Base-by-base conservation (phyloP, 2,888 invertebrate species). In the Dyspetes luteomarginatus region DNA sequence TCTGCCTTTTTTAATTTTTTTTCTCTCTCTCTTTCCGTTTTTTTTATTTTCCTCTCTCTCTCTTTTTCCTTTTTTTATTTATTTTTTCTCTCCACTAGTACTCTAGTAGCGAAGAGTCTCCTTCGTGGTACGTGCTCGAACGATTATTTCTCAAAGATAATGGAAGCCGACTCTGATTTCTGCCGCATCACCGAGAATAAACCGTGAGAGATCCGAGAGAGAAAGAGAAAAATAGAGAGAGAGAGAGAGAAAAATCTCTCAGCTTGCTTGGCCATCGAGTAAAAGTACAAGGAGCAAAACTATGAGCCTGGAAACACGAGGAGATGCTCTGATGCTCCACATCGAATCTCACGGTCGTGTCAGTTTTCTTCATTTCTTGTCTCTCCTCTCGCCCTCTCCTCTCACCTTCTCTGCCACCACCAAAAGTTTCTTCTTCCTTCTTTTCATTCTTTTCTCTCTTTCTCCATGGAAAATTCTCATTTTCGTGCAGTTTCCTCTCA, bases 121-220 rank as follows among this genome's bases (percentile, higher is more conserved):
- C 30, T 15, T 45, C 43, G 52, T 24, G 55, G n/a, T 82, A 60
- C 83, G 72, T 82, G 82, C 78, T 78, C 75, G 55, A 65, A 67
- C 82, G 81, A 83, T 85, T 88, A 87, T 86, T 86, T 85, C 81
- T 85, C 84, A 82, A 81, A 83, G 85, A 88, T 88, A 88, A 88
- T 88, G 83, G 85, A 88, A 87, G 82, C 84, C 87, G 88, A 86
- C 86, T 86, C 80, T 83, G 86, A 88, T 88, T 88, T 86, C 86
- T 87, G 88, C 88, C 83, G 80, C 87, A 86, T 88, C 88, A 88
- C 84, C 82, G 79, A 82, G 85, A 85, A 84, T 84, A 86, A 87
- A 80, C 82, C 82, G 81, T 75, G 72, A 76, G 80, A 81, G 62
- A 68, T 72, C 60, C 36, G 22, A n/a, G 19, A 60, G n/a, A n/a